phyloP scores from a whole-genome alignment of 1,140 invertebrate genomes.

The Oreohelix idahoensis region DNA sequence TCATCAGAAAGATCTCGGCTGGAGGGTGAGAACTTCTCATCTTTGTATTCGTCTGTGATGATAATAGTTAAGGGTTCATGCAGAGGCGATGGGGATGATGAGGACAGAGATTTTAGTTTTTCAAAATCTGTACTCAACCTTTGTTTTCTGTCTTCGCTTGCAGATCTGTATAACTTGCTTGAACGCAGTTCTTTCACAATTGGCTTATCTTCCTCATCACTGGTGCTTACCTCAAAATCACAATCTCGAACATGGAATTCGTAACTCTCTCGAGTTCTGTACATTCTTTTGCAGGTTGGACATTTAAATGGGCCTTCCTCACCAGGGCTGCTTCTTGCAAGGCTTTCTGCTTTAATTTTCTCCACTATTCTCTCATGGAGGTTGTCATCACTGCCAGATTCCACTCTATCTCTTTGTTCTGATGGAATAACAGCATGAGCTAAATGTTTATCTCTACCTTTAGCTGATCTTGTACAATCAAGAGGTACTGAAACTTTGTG shows the following conservation, averaged over 20 bases:
- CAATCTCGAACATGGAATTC: conserved; percentile 86
- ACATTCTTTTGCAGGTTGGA: conserved; percentile 88
- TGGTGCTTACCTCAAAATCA: conserved; percentile 74
- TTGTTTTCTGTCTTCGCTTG: conserved; percentile 2
- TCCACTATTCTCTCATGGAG: conserved; percentile 57
- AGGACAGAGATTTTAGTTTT: conserved; percentile 3
- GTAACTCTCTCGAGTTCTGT: conserved; percentile 89
- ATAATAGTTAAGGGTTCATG: conserved; percentile 38
- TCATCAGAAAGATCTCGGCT: conserved; percentile 26
- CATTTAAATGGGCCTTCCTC: conserved; percentile 84
- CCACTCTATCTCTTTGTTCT: not conserved
- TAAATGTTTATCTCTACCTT: not conserved
- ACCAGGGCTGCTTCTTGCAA: conserved; percentile 64
- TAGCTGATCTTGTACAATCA: not conserved
- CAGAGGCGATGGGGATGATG: conserved; percentile 14
- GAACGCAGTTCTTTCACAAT: conserved; percentile 33
- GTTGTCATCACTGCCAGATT: conserved; percentile 6
- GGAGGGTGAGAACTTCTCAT: conserved; percentile 22
- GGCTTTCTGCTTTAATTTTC: conserved; percentile 69
- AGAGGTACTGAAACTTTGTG: not conserved
- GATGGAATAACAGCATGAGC: not conserved
- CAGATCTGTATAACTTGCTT: conserved; percentile 7
- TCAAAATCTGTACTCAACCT: conserved; percentile 12
- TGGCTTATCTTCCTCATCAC: conserved; percentile 64
- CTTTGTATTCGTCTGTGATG: conserved; percentile 37